Evolutionary conservation across 1,140 invertebrate genomes (phyloP).

Genomic region (Drosophila pectinifera): DNA sequence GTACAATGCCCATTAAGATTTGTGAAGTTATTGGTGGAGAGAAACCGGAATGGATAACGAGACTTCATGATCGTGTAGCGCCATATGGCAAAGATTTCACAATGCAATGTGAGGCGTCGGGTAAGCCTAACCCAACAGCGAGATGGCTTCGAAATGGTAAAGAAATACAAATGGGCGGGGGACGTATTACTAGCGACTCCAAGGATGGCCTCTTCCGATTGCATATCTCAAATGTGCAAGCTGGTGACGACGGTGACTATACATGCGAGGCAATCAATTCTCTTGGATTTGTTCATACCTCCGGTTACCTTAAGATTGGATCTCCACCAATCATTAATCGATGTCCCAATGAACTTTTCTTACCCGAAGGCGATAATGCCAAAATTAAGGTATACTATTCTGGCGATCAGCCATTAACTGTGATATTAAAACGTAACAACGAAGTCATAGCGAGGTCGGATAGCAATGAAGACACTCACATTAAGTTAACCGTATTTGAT

Average conservation of each 20-base stretch:
- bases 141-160: constrained; percentile 97
- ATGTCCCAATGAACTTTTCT: constrained; percentile 94
- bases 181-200: constrained; percentile 90
- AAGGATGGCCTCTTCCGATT: constrained; percentile 93
- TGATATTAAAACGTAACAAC: constrained; percentile 93
- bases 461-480: constrained; percentile 88
- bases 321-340: constrained; percentile 97
- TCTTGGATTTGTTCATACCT: constrained; percentile 94
- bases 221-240: constrained; percentile 95
- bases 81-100: constrained; percentile 94
- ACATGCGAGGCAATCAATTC: constrained; percentile 97
- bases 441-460: constrained; percentile 86
- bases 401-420: constrained; percentile 96
- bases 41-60: constrained; percentile 96
- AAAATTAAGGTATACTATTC: constrained; percentile 97
- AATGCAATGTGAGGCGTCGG: constrained; percentile 94
- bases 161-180: constrained; percentile 89
- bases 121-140: constrained; percentile 95
- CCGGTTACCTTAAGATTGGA: constrained; percentile 94
- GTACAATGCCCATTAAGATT: constrained; percentile 94
- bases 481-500: constrained; percentile 98
- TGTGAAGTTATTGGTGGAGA: constrained; percentile 94
- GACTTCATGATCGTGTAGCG: constrained; percentile 90
- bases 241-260: constrained; percentile 97
- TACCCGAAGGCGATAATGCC: constrained; percentile 97